Conservation (phyloP, 2,797 vertebrate genomes). For the Chelidonichthys spinosus region DNA sequence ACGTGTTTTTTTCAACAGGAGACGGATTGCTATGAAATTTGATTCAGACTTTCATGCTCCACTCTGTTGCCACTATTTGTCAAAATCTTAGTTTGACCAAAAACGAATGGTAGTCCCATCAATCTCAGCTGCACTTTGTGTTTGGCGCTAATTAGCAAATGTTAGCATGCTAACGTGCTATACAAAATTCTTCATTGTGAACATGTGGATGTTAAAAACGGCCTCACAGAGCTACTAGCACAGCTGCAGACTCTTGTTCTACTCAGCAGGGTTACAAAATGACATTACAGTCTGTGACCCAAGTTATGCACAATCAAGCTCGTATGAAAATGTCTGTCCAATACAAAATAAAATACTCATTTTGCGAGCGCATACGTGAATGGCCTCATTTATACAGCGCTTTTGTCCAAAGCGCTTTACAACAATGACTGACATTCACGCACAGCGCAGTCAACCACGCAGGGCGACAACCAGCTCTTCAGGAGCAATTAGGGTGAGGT, state of each 20-base stretch:
- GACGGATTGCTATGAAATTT: too few species aligned
- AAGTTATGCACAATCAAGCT: constrained; percentile 43
- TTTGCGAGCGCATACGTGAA: neutral
- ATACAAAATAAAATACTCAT: constrained; percentile 5
- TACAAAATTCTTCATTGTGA: neutral
- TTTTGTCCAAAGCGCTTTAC: too few species aligned
- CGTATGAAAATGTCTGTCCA: constrained; percentile 19
- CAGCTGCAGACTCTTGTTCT: constrained; percentile 1
- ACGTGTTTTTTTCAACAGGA: neutral
- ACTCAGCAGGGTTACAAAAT: constrained; percentile 18
- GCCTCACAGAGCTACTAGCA: neutral
- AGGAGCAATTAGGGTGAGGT: too few species aligned
- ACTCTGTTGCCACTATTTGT: too few species aligned
- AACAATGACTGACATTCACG: too few species aligned
- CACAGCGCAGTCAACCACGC: too few species aligned
- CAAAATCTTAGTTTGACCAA: too few species aligned
- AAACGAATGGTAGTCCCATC: neutral
- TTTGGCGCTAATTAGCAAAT: too few species aligned
- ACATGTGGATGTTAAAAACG: neutral
- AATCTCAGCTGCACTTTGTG: neutral
- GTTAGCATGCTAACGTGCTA: neutral
- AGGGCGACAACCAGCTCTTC: too few species aligned
- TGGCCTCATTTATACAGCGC: too few species aligned
- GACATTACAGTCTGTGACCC: constrained; percentile 1
- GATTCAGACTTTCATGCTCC: too few species aligned